Evolutionary conservation across 2,113 vertebrate genomes (phyloP).

Genomic region (Baryphthengus martii): DNA sequence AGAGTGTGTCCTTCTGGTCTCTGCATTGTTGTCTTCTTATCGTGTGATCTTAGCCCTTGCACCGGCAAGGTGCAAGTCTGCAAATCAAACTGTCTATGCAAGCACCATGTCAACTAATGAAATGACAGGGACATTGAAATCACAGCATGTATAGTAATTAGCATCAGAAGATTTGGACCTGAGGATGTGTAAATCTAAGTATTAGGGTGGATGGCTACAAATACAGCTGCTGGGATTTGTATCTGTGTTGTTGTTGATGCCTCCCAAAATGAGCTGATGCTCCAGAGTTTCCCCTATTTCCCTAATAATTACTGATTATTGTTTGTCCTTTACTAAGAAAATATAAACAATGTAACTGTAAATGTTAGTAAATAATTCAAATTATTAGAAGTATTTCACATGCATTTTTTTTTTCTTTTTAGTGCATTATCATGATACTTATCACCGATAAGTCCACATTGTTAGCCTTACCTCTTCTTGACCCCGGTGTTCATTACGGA

Average conservation of each 20-base stretch:
- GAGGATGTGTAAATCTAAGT: neutral
- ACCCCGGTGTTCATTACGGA: neutral
- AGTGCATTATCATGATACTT: neutral
- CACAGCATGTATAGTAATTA: neutral
- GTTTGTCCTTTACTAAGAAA: neutral
- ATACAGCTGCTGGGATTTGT: neutral
- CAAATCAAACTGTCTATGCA: neutral
- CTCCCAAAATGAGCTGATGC: neutral
- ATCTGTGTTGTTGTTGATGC: neutral
- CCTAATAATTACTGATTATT: neutral
- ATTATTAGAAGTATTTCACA: neutral
- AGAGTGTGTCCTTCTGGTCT: neutral
- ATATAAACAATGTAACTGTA: neutral
- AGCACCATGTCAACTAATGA: neutral
- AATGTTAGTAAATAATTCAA: neutral
- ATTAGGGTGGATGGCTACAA: neutral
- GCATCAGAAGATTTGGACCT: neutral
- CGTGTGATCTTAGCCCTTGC: neutral
- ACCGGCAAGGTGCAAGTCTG: neutral
- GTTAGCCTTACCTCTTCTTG: neutral
- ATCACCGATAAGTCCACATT: neutral
- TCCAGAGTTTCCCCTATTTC: neutral
- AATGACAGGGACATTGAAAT: neutral
- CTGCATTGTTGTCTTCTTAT: neutral
- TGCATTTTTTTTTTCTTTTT: neutral